A percentile compares a stretch with the other conserved stretches of the same genome.
Evolutionary conservation across 2,113 vertebrate species (phyloP).

Genomic region (Aegithalos caudatus): DNA sequence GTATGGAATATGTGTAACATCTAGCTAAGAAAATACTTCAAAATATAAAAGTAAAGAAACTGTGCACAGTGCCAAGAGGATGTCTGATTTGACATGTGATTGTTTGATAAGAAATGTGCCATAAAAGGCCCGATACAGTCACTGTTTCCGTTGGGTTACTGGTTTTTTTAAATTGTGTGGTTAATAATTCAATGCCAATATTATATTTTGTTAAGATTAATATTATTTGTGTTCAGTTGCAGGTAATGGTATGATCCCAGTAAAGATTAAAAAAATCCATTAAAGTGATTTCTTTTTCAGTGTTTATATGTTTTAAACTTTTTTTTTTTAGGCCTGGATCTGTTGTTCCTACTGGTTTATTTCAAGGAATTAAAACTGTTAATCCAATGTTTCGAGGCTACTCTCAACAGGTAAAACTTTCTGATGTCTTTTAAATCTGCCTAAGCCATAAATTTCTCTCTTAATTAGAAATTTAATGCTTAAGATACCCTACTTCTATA

Average conservation of each 20-base stretch:
- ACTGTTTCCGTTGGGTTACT: background rate
- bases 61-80: background rate
- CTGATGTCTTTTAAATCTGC: background rate
- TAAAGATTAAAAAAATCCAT: background rate
- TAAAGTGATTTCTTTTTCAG: background rate
- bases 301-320: background rate
- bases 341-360: constrained; percentile 92
- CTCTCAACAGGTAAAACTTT: constrained; percentile 88
- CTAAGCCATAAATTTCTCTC: background rate
- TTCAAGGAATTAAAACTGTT: constrained; percentile 97
- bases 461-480: background rate
- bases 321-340: constrained; percentile 84
- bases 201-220: background rate
- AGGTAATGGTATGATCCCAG: background rate
- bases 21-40: background rate
- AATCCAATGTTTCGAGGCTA: constrained; percentile 97
- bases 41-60: background rate
- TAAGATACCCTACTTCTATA: background rate
- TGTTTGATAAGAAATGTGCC: background rate
- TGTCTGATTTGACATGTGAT: background rate
- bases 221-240: background rate
- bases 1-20: background rate
- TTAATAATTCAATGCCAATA: background rate
- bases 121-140: background rate
- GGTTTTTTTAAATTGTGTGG: rapidly evolving